Conservation (phyloP, 2,888 invertebrate species). For the Pyrrhosoma nymphula region DNA sequence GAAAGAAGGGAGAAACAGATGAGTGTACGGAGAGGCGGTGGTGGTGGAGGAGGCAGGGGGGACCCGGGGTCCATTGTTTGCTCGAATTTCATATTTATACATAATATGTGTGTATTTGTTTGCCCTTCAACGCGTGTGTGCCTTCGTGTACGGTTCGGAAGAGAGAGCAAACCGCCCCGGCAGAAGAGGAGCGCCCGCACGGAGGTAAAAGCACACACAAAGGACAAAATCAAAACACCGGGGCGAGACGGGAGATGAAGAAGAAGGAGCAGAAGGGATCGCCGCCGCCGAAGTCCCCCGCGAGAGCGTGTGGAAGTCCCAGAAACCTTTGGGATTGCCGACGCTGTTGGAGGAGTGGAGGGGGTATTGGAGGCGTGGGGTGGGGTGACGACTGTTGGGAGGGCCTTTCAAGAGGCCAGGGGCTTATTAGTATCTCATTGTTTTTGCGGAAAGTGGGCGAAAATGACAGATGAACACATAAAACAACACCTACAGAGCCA, state of each 20-base stretch:
- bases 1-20: neutral
- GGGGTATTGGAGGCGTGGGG: neutral
- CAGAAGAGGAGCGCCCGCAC: neutral
- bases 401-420: neutral
- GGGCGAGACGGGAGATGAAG: neutral
- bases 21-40: neutral
- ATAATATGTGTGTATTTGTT: constrained; percentile 29
- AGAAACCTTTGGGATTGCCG: neutral
- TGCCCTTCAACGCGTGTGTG: neutral
- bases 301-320: neutral
- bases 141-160: constrained; percentile 30
- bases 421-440: neutral
- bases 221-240: neutral
- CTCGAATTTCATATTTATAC: constrained; percentile 28
- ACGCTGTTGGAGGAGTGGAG: neutral
- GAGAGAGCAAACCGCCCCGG: constrained; percentile 43
- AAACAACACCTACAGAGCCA: neutral
- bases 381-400: neutral
- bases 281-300: neutral
- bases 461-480: neutral
- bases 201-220: neutral
- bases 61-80: constrained; percentile 30
- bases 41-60: neutral
- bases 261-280: neutral
- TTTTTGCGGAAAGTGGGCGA: neutral